These are phyloP conservation scores for Gymnocephalus cernua DNA, from an alignment of 2,113 vertebrate species.

Conservation along the genomic window DNA sequence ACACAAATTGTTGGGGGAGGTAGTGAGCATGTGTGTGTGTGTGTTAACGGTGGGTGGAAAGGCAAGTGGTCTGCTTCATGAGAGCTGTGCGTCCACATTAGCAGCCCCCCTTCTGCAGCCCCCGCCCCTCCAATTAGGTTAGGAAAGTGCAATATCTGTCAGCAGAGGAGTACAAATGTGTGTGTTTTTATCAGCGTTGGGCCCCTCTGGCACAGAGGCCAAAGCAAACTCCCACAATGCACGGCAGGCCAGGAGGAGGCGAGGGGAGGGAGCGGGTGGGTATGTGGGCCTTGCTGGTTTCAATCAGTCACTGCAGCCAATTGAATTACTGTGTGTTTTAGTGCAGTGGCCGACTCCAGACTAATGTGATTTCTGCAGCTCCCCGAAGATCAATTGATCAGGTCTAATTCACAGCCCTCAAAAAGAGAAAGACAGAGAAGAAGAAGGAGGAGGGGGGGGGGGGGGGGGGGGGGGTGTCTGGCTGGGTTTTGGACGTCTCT, in stretches of 20 bases:
- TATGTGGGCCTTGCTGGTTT: constrained; percentile 86
- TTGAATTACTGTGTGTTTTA: constrained; percentile 98
- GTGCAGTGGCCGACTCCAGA: constrained; percentile 99
- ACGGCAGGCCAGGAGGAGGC: constrained; percentile 36
- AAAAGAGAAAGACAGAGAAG: constrained; percentile 74
- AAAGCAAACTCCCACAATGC: constrained; percentile 85
- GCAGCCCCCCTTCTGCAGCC: constrained; percentile 52
- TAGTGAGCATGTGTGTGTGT: constrained; percentile 10
- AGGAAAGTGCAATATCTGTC: constrained; percentile 99
- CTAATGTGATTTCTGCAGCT: constrained; percentile 98
- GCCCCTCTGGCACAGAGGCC: constrained; percentile 82
- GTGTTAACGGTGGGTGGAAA: constrained; percentile 39
- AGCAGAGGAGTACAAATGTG: constrained; percentile 98
- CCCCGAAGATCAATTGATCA: constrained; percentile 99
- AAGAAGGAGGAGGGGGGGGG: neutral
- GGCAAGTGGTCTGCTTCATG: constrained; percentile 86
- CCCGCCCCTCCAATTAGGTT: constrained; percentile 89
- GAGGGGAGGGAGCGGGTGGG: constrained; percentile 2
- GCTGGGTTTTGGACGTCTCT: constrained; percentile 47
- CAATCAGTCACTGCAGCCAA: constrained; percentile 97
- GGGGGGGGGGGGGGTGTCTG: constrained; percentile 52
- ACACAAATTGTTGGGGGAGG: constrained; percentile 74
- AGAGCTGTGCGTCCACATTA: constrained; percentile 94
- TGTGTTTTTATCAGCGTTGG: constrained; percentile 93
- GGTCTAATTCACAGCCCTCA: constrained; percentile 93